Conservation (phyloP, 2,113 vertebrate genomes). For the Gnathonemus longibarbis region DNA sequence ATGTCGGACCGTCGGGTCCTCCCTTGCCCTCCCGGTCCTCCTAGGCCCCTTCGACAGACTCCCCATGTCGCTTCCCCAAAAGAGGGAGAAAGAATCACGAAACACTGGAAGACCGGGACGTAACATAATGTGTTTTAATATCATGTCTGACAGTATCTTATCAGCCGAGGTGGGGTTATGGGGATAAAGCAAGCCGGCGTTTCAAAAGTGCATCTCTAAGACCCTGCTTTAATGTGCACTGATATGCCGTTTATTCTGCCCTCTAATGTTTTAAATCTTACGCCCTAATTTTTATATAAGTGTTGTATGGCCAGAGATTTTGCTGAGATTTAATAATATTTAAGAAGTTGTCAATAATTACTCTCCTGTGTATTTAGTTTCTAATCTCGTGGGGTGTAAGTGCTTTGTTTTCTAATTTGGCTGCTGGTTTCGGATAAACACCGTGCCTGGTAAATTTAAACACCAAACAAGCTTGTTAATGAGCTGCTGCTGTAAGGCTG, state of each 20-base stretch:
- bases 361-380: not conserved
- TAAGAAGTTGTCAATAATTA: not conserved
- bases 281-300: not conserved
- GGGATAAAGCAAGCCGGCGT: not conserved
- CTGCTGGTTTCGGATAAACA: not conserved
- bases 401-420: not conserved
- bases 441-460: not conserved
- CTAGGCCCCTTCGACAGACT: not conserved
- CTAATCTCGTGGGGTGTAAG: not conserved
- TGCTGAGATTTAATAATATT: not conserved
- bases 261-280: not conserved
- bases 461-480: not conserved
- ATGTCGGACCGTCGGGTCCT: not conserved
- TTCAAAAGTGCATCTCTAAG: not conserved
- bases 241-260: not conserved
- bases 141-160: not conserved
- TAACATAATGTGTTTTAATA: not conserved
- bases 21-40: not conserved
- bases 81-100: not conserved
- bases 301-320: not conserved
- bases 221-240: not conserved
- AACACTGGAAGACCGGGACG: not conserved
- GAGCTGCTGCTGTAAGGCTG: not conserved
- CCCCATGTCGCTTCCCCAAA: not conserved
- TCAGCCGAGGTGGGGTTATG: not conserved